Base-by-base conservation (phyloP, 2,113 vertebrate genomes). In the Galemys pyrenaicus region DNA sequence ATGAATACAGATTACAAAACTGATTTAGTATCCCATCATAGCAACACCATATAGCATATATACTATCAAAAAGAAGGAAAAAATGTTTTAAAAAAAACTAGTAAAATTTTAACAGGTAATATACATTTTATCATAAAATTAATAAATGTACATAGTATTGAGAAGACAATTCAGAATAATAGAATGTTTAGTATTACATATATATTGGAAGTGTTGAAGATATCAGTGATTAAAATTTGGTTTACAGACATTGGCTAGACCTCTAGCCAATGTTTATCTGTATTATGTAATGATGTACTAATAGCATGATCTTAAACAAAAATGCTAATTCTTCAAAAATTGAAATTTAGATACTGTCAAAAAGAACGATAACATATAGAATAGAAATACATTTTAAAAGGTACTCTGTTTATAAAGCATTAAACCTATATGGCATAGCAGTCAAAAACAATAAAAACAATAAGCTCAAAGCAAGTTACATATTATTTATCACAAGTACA, bases 1-100 rank as follows among this genome's bases (percentile, higher is more conserved):
- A 67, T 65, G 19, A 80, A 87, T 56, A 30, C 32, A 68, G 16
- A 94, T 51, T 81, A 88, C 75, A 51, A 84, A 91, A 93, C 71
- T 60, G 15, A 28, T 73, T 79, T 41, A 39, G 5, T 6, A 49
- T 58, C 54, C 32, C 11, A 82, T 22, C 46, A 56, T 71, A 83
- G 11, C 6, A 68, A 44, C 54, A 19, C 37, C 51, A 87, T 54
- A 22, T 16, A 44, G 56, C 1, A 28, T 17, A 49, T 56, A 16
- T 49, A 20, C 10, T 82, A 44, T 30, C 62, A 94, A 80, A 65
- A 1, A 87, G 24, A 85, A 39, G 54, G 51, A 44, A 24, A 32
- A 37, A 89, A 70, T 62, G 9, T n/a, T n/a, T n/a, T 65, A 86
- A 83, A 58, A 77, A 9, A 80, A 87, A 91, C 3, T 80, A 6